Evolutionary conservation across 1,140 invertebrate species (phyloP).

Genomic region (Platyura marginata): DNA sequence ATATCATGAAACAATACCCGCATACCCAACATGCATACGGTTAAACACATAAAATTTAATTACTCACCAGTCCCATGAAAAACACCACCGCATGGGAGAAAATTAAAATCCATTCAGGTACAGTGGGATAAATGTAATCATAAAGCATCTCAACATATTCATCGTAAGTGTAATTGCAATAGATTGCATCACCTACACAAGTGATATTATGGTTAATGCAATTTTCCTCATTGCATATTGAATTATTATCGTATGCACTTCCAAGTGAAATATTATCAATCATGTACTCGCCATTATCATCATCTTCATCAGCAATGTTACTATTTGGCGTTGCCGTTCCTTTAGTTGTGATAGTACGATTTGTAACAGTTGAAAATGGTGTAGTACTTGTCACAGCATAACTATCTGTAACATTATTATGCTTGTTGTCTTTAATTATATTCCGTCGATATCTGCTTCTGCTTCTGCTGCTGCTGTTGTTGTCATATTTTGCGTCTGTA

Average conservation of each 20-base stretch:
- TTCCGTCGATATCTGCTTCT: too few species aligned
- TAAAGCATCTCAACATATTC: slow-evolving; percentile 4
- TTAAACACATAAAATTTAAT: slow-evolving; percentile 7
- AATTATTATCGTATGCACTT: neutral
- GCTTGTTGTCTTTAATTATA: too few species aligned
- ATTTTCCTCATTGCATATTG: neutral
- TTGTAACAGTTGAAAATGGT: too few species aligned
- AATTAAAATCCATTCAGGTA: slow-evolving; percentile 4
- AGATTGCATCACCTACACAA: slow-evolving; percentile 3
- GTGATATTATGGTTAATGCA: slow-evolving; percentile 1
- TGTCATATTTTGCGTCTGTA: too few species aligned
- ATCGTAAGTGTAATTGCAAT: slow-evolving; percentile 3
- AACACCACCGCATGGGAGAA: slow-evolving; percentile 3
- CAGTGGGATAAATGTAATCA: slow-evolving; percentile 5
- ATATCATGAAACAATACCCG: neutral
- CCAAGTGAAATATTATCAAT: neutral
- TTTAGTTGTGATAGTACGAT: too few species aligned
- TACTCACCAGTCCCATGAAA: slow-evolving; percentile 4
- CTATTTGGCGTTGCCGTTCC: too few species aligned
- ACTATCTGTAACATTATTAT: too few species aligned
- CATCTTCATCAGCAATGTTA: neutral
- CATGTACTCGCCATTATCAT: neutral
- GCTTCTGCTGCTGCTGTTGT: too few species aligned
- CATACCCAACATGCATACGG: neutral
- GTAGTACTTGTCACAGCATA: too few species aligned